Percentiles rank a stretch among this genome's conserved stretches.
phyloP scores from a whole-genome alignment of 2,113 vertebrate genomes.

The Pseudolaguvia tuberculata region DNA sequence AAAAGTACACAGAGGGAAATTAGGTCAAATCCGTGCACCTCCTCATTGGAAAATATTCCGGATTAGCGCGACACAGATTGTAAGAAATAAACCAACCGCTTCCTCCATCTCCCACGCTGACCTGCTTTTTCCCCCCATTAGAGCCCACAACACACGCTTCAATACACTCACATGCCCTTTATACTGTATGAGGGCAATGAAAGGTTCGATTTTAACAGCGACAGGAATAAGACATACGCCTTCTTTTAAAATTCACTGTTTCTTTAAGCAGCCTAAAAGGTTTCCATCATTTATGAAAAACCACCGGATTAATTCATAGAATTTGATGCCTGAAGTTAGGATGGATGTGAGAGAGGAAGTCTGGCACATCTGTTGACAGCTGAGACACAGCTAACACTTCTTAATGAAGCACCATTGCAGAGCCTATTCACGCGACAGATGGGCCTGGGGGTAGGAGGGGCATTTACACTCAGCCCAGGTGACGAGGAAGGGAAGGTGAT shows the following conservation, averaged over 20 bases:
- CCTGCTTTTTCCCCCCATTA: conserved; percentile 25
- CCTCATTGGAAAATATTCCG: conserved; percentile 6
- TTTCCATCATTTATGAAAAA: not conserved
- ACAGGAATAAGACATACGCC: not conserved
- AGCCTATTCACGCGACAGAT: conserved; percentile 50
- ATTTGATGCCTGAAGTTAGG: conserved; percentile 26
- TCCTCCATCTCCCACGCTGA: conserved; percentile 18
- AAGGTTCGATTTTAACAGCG: not conserved
- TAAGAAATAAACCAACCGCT: not conserved
- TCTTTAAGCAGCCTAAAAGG: not conserved
- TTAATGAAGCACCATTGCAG: conserved; percentile 51
- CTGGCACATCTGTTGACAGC: conserved; percentile 49
- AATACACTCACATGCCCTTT: conserved; percentile 13
- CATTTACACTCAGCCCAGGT: conserved; percentile 42
- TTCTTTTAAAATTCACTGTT: conserved; percentile 7
- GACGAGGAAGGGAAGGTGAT: conserved; percentile 36
- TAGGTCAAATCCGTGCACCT: not conserved
- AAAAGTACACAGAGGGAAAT: not conserved
- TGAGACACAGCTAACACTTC: conserved; percentile 47
- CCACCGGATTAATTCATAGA: conserved; percentile 24
- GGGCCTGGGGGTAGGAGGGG: conserved; percentile 34
- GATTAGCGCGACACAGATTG: conserved; percentile 18
- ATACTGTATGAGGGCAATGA: not conserved
- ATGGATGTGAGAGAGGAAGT: conserved; percentile 47
- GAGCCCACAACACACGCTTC: not conserved